Conservation (phyloP, 2,797 vertebrate species). For the Xenopus petersii region DNA sequence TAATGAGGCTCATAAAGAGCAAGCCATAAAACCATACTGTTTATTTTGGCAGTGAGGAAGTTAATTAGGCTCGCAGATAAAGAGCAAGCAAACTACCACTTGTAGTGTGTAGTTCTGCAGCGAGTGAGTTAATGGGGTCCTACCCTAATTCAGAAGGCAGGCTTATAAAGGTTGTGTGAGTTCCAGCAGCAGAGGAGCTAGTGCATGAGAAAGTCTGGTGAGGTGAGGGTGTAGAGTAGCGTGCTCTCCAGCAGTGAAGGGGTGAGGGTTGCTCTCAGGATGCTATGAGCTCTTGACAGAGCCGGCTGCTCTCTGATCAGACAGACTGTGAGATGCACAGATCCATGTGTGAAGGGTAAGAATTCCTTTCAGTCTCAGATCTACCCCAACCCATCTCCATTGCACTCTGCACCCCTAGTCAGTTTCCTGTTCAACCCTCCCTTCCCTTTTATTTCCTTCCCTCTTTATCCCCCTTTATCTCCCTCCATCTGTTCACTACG, state of each 20-base stretch:
- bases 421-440: neutral
- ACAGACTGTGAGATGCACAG: constrained; percentile 24
- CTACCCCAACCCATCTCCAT: constrained; percentile 4
- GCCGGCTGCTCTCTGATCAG: constrained; percentile 7
- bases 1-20: no score
- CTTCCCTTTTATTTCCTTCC: constrained; percentile 1
- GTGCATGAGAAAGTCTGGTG: neutral
- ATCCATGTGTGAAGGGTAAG: constrained; percentile 34
- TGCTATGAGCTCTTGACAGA: constrained; percentile 21
- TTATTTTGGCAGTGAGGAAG: no score
- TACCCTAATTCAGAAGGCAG: neutral
- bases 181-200: neutral
- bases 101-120: neutral
- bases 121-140: neutral
- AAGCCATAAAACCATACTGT: no score
- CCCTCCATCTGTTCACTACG: constrained; percentile 43
- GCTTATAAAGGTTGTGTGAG: neutral
- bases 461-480: constrained; percentile 6
- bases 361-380: neutral
- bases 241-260: constrained; percentile 30
- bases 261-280: constrained; percentile 17
- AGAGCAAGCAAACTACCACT: no score
- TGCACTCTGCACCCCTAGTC: neutral
- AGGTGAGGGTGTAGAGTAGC: constrained; percentile 1
- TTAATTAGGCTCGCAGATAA: no score